A percentile compares a stretch with the other conserved stretches of the same genome.
Conservation (phyloP, 2,797 vertebrate species). For the Parotocinclus haroldoi region DNA sequence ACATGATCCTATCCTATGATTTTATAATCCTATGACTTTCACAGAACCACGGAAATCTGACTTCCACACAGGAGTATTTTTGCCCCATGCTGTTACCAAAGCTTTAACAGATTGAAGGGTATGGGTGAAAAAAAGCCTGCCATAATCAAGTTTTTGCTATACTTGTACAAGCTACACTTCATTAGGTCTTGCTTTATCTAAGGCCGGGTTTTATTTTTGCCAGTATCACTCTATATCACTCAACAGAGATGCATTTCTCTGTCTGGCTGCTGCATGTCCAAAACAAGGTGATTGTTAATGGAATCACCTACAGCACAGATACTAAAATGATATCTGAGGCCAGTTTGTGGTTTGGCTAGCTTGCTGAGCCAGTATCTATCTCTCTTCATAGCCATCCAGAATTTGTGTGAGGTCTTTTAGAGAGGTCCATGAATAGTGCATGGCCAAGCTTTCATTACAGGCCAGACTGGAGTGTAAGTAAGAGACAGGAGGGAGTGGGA, state of each 20-base stretch:
- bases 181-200: too few relatives aligned
- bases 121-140: too few relatives aligned
- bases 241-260: not conserved
- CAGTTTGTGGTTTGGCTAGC: conserved; percentile 32
- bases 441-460: conserved; percentile 54
- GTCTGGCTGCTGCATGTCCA: conserved; percentile 20
- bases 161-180: too few relatives aligned
- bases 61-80: too few relatives aligned
- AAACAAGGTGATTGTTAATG: conserved; percentile 35
- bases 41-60: conserved; percentile 26
- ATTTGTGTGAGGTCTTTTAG: conserved; percentile 46
- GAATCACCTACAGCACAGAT: conserved; percentile 25
- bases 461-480: conserved; percentile 61
- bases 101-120: not conserved
- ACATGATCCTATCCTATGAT: too few relatives aligned
- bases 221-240: too few relatives aligned
- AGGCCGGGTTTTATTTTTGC: too few relatives aligned
- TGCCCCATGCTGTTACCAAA: conserved; percentile 38
- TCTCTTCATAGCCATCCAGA: conserved; percentile 33
- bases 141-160: too few relatives aligned
- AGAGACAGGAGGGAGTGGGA: conserved; percentile 54
- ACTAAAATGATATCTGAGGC: conserved; percentile 44
- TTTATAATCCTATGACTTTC: too few relatives aligned
- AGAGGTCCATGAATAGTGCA: conserved; percentile 66
- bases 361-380: conserved; percentile 33